These are phyloP conservation scores for Zophobas atratus DNA, from an alignment of 1,140 invertebrate genomes.

Conservation along the genomic window DNA sequence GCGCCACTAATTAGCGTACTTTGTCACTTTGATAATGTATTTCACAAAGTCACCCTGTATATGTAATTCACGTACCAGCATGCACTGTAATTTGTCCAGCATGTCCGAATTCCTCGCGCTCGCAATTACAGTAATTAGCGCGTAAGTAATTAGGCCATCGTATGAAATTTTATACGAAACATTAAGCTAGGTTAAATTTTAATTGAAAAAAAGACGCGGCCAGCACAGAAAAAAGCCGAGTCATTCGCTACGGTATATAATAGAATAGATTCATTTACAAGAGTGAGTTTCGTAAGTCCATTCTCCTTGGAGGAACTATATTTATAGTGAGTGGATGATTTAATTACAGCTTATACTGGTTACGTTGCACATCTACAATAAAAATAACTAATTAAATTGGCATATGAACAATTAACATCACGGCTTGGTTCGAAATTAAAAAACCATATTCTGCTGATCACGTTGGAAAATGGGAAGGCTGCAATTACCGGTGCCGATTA, in stretches of 20 bases:
- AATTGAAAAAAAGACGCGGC: constrained; percentile 10
- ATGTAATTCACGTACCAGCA: no score
- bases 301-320: constrained; percentile 46
- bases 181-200: constrained; percentile 22
- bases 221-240: constrained; percentile 7
- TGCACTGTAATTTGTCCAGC: no score
- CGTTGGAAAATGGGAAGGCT: constrained; percentile 22
- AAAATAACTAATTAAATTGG: constrained; percentile 48
- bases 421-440: constrained; percentile 18
- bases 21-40: no score
- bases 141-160: no score
- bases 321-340: constrained; percentile 48
- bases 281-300: constrained; percentile 36
- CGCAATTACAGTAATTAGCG: no score
- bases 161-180: background rate
- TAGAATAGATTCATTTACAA: constrained; percentile 36
- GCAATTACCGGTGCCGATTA: constrained; percentile 32
- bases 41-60: no score
- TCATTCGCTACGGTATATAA: constrained; percentile 30
- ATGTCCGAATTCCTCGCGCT: no score
- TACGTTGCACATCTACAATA: constrained; percentile 43
- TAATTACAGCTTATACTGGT: constrained; percentile 45
- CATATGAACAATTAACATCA: constrained; percentile 45
- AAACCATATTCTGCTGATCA: constrained; percentile 45
- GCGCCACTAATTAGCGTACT: no score